Base-by-base conservation (phyloP, 2,888 invertebrate species). In the Tachystola acroxantha region DNA sequence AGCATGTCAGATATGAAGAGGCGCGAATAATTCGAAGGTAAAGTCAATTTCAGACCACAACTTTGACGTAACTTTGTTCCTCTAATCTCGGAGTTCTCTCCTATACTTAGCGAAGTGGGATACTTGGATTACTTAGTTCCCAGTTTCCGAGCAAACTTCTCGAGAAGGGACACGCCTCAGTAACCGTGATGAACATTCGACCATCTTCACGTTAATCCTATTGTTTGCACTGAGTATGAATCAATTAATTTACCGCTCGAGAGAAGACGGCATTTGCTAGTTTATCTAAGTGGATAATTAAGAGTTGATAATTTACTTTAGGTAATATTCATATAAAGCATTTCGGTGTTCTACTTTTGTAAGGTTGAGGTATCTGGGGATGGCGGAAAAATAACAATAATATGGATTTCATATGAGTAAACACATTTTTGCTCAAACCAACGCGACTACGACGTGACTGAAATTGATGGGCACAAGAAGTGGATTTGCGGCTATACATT, bases 21-120 rank as follows among this genome's bases (percentile, higher is more conserved):
- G 10, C 29, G 16, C 29, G 29, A 30, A 10, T 14, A 28, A 25
- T 30, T 16, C 10, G 14, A 16, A 30, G 29, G 10, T 20, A 31
- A 19, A 20, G 20, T 19, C 11, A 31, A 10, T 31, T 14, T 14
- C 19, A 16, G 19, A n/a, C 12, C 12, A 22, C 24, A 32, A 22
- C 12, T 32, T 31, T 10, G 11, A 12, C 20, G 27, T 11, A 36
- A 36, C 26, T 36, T 16, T 31, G 26, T 24, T 3, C 19, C 31
- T 16, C 14, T 14, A 36, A 32, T 31, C 36, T 36, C 16, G 31
- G 14, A 36, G 35, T 36, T 20, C 14, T 16, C 29, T 25, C 25
- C 9, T 2, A n/a, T n/a, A n/a, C 26, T 16, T 12, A 19, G 30
- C 24, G 30, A 30, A 36, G 30, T 36, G 12, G 11, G 36, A 30